Evolutionary conservation across 23 tunicate species (phyloP).

Genomic region (Ciona savignyi): DNA sequence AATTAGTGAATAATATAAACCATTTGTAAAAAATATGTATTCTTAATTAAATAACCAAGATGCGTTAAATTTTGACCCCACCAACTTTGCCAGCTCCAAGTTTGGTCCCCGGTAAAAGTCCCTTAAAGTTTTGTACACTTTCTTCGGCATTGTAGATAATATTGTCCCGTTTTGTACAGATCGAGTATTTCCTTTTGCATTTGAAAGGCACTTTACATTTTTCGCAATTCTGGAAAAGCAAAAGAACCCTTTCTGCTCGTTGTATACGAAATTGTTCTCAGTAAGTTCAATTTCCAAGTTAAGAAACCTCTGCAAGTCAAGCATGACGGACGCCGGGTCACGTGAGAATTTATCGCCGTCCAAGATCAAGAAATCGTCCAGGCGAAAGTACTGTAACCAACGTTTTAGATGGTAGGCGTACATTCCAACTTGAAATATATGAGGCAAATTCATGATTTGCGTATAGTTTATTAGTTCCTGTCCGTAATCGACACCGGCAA

Average conservation of each 20-base stretch:
- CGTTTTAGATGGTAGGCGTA: neutral
- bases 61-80: neutral
- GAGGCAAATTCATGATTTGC: too few species aligned
- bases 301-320: neutral
- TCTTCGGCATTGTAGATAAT: neutral
- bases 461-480: too few species aligned
- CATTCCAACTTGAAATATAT: neutral
- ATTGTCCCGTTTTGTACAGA: neutral
- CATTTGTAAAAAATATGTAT: neutral
- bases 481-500: too few species aligned
- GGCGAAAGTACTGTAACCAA: neutral
- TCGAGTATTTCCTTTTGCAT: neutral
- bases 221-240: neutral
- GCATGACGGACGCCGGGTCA: neutral
- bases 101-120: neutral
- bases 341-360: neutral
- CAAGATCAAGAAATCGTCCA: neutral
- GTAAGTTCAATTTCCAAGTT: neutral
- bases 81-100: neutral
- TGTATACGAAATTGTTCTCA: neutral
- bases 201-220: neutral
- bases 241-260: neutral
- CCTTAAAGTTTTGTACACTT: neutral
- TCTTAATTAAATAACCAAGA: neutral
- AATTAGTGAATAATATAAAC: too few species aligned